A percentile compares a stretch with the other conserved stretches of the same genome.
phyloP scores from a whole-genome alignment of 1,140 invertebrate genomes.

The Ostrea denselamellosa region DNA sequence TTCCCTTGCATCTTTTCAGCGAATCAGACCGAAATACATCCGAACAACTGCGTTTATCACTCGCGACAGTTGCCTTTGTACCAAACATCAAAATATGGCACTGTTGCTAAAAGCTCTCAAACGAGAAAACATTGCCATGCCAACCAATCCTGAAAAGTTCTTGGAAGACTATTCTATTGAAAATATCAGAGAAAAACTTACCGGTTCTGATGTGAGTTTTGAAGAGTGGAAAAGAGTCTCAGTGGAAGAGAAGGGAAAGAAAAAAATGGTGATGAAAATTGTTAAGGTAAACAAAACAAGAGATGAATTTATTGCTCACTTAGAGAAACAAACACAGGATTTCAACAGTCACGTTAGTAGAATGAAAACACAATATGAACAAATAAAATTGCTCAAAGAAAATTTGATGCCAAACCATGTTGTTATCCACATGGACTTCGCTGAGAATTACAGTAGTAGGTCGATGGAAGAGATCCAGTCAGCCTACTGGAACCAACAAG shows the following conservation, averaged over 20 bases:
- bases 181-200: constrained; percentile 33
- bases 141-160: too few relatives aligned
- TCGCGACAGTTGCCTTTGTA: constrained; percentile 27
- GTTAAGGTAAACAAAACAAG: constrained; percentile 5
- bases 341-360: constrained; percentile 2
- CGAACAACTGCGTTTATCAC: not conserved
- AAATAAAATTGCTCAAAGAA: constrained; percentile 24
- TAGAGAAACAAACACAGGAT: not conserved
- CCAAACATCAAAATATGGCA: constrained; percentile 38
- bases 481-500: constrained; percentile 20
- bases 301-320: constrained; percentile 34
- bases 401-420: constrained; percentile 12
- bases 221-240: constrained; percentile 53
- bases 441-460: constrained; percentile 43
- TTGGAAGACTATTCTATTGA: not conserved
- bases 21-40: constrained; percentile 17
- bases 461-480: constrained; percentile 35
- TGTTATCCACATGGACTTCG: constrained; percentile 44
- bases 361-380: constrained; percentile 38
- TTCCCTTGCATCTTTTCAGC: constrained; percentile 11
- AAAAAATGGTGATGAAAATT: constrained; percentile 25
- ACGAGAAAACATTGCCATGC: not conserved
- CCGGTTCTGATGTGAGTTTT: not conserved
- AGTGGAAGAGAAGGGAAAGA: constrained; percentile 38
- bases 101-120: not conserved